Evolutionary conservation across 2,888 invertebrate genomes (phyloP).

Genomic region (Ormyrus nitidulus): DNA sequence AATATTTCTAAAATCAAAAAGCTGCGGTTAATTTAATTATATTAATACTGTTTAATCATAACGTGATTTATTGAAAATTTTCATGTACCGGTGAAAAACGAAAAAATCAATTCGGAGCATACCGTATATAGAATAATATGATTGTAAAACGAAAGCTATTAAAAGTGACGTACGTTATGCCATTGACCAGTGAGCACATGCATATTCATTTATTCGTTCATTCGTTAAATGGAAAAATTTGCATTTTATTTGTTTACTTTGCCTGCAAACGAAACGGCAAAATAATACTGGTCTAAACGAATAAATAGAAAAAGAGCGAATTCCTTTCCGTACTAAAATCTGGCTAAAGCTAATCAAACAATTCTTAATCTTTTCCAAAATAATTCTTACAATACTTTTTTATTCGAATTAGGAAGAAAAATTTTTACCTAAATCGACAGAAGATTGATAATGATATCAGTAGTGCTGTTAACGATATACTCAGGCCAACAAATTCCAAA

Average conservation of each 20-base stretch:
- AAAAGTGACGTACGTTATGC: background rate
- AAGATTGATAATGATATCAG: slow-evolving; percentile 88
- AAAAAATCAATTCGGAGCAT: no score
- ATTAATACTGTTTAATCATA: no score
- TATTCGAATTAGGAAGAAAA: background rate
- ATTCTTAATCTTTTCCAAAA: background rate
- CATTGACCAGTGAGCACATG: slow-evolving; percentile 15
- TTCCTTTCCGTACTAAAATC: background rate
- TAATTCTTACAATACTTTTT: background rate
- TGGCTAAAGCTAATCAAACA: background rate
- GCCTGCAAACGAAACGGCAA: slow-evolving; percentile 4
- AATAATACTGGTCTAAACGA: background rate
- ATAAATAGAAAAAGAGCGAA: background rate
- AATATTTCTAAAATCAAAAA: no score
- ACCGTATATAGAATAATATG: background rate
- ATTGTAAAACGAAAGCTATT: slow-evolving; percentile 20
- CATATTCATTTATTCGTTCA: slow-evolving; percentile 40
- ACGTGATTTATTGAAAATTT: no score
- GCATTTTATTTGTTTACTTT: slow-evolving; percentile 14
- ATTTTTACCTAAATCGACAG: slow-evolving; percentile 85
- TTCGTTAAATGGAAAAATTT: slow-evolving; percentile 33
- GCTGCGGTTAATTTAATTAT: no score
- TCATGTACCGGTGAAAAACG: no score
- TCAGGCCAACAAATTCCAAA: slow-evolving; percentile 89
- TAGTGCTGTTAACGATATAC: slow-evolving; percentile 85